Percentiles rank a stretch among this genome's conserved stretches.
phyloP scores from a whole-genome alignment of 2,888 invertebrate species.

The Diaprepes abbreviatus region DNA sequence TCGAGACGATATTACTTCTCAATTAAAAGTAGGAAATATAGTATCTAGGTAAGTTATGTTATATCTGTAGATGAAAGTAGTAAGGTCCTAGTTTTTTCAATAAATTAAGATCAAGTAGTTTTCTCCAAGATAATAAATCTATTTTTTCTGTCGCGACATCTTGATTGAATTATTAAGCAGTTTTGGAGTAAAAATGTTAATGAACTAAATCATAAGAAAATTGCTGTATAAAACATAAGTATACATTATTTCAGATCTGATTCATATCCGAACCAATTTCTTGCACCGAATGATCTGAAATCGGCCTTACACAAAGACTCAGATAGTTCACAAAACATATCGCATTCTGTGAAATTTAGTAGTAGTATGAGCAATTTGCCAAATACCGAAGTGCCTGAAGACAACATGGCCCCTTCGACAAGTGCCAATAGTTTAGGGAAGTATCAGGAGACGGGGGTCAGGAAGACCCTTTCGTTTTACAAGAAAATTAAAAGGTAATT shows the following conservation, averaged over 20 bases:
- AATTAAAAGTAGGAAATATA: slow-evolving; percentile 9
- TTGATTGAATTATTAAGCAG: too few relatives aligned
- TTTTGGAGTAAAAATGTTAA: too few relatives aligned
- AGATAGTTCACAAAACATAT: slow-evolving; percentile 45
- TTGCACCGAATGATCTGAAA: slow-evolving; percentile 13
- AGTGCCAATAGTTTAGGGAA: slow-evolving; percentile 54
- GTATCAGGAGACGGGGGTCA: slow-evolving; percentile 41
- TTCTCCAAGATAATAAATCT: too few relatives aligned
- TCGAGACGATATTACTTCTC: slow-evolving; percentile 12
- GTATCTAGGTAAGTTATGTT: slow-evolving; percentile 32
- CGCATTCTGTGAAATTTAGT: slow-evolving; percentile 57
- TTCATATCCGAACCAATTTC: slow-evolving; percentile 14
- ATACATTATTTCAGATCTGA: slow-evolving; percentile 25
- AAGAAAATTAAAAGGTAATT: slow-evolving; percentile 39
- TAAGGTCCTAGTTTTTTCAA: too few relatives aligned
- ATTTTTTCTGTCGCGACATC: too few relatives aligned
- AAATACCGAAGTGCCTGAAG: slow-evolving; percentile 51
- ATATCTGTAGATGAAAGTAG: too few relatives aligned
- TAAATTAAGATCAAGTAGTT: too few relatives aligned
- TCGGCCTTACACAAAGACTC: slow-evolving; percentile 36
- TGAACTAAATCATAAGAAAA: too few relatives aligned
- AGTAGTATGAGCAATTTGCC: slow-evolving; percentile 55
- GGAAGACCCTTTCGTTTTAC: slow-evolving; percentile 48
- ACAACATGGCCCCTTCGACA: slow-evolving; percentile 52
- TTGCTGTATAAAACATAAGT: too few relatives aligned